Base-by-base conservation (phyloP, 2,113 vertebrate genomes). In the Calidris pygmaea region DNA sequence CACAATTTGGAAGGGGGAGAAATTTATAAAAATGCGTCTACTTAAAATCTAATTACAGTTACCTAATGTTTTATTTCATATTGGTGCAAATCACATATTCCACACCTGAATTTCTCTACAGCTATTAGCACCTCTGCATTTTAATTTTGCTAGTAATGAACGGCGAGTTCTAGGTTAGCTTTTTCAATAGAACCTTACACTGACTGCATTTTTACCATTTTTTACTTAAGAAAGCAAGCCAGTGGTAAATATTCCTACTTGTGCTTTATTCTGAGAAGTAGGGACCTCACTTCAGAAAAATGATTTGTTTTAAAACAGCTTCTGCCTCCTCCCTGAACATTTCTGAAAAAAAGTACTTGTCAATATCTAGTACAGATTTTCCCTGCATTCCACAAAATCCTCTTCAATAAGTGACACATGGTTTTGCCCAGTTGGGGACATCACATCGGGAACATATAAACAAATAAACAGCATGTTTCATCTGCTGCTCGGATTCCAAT, bases 21-120 rank as follows among this genome's bases (percentile, higher is more conserved):
- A 52, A 78, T 75, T 18, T 26, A 24, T 74, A 60, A 91, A 94
- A 87, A 17, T 76, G 52, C 37, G 73, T 22, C 22, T 92, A 73
- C 23, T 94, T 96, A 55, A 60, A 91, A 93, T 79, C 34, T 88
- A 92, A 81, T 96, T 90, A 83, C 52, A 77, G 14, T 35, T 77
- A 23, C 41, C 59, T 75, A 43, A 74, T 5, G 1, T 70, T 92
- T 93, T 55, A 43, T 56, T 60, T 74, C 63, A 12, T 32, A 26
- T 50, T 52, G 30, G 29, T 53, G 68, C 39, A 81, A 90, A 56
- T 56, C 32, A 41, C 47, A 11, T 35, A 39, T 90, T 84, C 59
- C 85, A 84, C 67, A 94, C 85, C 85, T 86, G 88, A 43, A 22
- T 86, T 94, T 87, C 56, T 72, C 52, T 14, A 14, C 71, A 67